These are phyloP conservation scores for Tetragnatha versicolor DNA, from an alignment of 1,140 invertebrate species.

Conservation along the genomic window DNA sequence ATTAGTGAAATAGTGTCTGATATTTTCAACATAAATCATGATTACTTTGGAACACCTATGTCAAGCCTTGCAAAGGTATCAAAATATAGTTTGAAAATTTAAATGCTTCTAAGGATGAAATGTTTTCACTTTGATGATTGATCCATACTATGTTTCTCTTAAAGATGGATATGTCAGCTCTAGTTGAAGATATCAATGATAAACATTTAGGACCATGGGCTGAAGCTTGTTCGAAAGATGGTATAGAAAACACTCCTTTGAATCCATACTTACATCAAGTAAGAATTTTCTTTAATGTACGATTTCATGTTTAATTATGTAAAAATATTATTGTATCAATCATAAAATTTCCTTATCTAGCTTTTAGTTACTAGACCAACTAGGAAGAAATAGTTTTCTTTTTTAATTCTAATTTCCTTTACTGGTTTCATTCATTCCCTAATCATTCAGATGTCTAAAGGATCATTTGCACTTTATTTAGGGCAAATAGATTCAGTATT, in stretches of 20 bases:
- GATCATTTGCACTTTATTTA: no score
- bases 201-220: constrained; percentile 91
- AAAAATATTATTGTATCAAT: no score
- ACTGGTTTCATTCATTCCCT: no score
- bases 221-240: constrained; percentile 77
- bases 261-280: constrained; percentile 81
- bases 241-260: constrained; percentile 82
- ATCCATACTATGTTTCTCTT: constrained; percentile 26
- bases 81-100: not conserved
- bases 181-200: constrained; percentile 89
- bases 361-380: no score
- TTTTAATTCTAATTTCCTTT: no score
- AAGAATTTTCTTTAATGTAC: constrained; percentile 1
- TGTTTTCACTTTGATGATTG: not conserved
- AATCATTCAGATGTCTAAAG: no score
- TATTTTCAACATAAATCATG: constrained; percentile 84
- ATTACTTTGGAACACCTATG: constrained; percentile 81
- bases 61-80: constrained; percentile 80
- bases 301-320: no score
- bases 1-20: constrained; percentile 80
- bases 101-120: not conserved
- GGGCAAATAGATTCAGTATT: no score
- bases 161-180: constrained; percentile 69
- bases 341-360: no score
- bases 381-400: no score